phyloP scores from a whole-genome alignment of 1,140 invertebrate genomes.

The Bombus fervidus region DNA sequence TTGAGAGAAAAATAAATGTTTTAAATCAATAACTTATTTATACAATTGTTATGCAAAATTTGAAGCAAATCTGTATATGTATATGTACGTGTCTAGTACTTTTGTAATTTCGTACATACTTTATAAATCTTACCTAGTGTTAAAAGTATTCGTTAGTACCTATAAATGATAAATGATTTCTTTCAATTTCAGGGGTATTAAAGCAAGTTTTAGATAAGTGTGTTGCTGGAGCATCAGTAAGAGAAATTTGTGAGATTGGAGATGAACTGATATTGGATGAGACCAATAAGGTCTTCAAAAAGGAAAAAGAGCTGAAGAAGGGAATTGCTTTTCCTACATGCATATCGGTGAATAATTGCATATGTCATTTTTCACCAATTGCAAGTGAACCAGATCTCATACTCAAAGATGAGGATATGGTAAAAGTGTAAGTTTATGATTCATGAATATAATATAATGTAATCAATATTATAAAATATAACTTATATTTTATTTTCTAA shows the following conservation, averaged over 20 bases:
- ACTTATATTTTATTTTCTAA: not conserved
- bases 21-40: not conserved
- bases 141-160: not conserved
- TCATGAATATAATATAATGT: constrained; percentile 10
- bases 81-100: not conserved
- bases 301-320: constrained; percentile 98
- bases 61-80: not conserved
- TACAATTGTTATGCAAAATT: not conserved
- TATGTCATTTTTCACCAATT: constrained; percentile 99
- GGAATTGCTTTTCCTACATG: constrained; percentile 99
- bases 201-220: constrained; percentile 95
- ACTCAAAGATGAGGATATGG: constrained; percentile 96
- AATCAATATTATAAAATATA: not conserved
- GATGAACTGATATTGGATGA: constrained; percentile 95
- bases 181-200: constrained; percentile 88
- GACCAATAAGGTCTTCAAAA: constrained; percentile 98
- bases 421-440: constrained; percentile 94
- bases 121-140: not conserved
- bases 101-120: not conserved
- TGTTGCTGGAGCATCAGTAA: constrained; percentile 92
- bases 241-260: constrained; percentile 95
- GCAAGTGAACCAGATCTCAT: constrained; percentile 94
- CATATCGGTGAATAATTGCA: constrained; percentile 99
- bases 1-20: not conserved
- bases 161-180: not conserved